A percentile compares a stretch with the other conserved stretches of the same genome.
phyloP scores from a whole-genome alignment of 2,113 vertebrate species.

The Ardeotis arabs region DNA sequence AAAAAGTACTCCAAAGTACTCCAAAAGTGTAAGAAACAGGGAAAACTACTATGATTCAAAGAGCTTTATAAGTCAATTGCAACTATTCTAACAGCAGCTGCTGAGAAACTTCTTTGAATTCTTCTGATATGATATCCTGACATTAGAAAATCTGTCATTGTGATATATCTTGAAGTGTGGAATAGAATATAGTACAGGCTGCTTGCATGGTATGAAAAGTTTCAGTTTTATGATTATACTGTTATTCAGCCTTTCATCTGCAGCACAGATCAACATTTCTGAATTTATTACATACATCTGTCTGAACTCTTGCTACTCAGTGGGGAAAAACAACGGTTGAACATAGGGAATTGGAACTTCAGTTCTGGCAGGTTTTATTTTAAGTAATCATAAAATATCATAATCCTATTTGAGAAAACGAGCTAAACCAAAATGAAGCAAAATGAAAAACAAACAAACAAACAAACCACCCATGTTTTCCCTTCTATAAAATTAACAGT shows the following conservation, averaged over 20 bases:
- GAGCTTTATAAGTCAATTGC: conserved; percentile 21
- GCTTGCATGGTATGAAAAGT: conserved; percentile 20
- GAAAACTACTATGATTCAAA: conserved; percentile 1
- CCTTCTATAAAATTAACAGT: background rate
- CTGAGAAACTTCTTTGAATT: conserved; percentile 27
- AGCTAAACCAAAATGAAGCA: background rate
- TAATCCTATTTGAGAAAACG: background rate
- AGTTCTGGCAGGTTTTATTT: background rate
- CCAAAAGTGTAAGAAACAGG: background rate
- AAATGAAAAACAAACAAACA: background rate
- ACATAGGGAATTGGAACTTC: conserved; percentile 17
- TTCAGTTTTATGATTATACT: conserved; percentile 35
- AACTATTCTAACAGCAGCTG: conserved; percentile 29
- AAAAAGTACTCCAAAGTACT: background rate
- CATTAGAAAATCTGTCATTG: conserved; percentile 31
- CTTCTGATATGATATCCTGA: conserved; percentile 37
- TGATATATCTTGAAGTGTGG: conserved; percentile 46
- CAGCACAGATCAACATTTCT: conserved; percentile 72
- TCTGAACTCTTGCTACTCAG: conserved; percentile 72
- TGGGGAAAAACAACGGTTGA: conserved; percentile 64
- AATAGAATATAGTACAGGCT: conserved; percentile 17
- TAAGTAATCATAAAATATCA: background rate
- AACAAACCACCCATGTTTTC: background rate
- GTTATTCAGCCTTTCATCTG: conserved; percentile 75
- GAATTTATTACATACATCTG: conserved; percentile 73